Evolutionary conservation across 2,888 invertebrate species (phyloP).

Genomic region (Eudemis profundana): DNA sequence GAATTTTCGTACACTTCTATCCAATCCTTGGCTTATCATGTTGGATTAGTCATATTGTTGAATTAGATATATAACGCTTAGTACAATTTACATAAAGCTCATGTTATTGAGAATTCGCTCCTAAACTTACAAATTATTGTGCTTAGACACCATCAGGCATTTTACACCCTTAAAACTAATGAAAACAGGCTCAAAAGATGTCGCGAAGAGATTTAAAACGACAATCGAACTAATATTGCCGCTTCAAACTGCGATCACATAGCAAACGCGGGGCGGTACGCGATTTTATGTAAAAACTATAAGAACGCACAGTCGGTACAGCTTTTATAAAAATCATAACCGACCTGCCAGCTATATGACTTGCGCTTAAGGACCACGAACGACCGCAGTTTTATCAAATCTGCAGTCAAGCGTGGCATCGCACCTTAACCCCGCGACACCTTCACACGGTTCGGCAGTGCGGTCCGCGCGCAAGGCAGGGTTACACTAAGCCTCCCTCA

Average conservation of each 20-base stretch:
- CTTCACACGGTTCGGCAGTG: constrained; percentile 24
- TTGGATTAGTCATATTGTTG: constrained; percentile 10
- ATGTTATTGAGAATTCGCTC: background rate
- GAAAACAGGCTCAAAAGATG: constrained; percentile 2
- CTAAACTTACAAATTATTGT: background rate
- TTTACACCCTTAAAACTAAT: constrained; percentile 15
- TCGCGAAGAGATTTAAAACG: background rate
- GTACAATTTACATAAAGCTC: background rate
- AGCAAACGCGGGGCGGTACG: background rate
- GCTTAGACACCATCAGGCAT: constrained; percentile 26
- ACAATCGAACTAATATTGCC: background rate
- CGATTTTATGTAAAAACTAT: no score
- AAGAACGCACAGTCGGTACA: no score
- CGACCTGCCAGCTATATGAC: background rate
- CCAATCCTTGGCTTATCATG: no score
- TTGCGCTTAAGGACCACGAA: background rate
- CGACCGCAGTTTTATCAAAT: no score
- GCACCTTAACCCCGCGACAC: constrained; percentile 20
- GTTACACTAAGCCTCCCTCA: constrained; percentile 46
- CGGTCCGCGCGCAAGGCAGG: constrained; percentile 28
- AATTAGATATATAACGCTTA: constrained; percentile 5
- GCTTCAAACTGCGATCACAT: background rate
- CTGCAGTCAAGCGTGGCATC: background rate
- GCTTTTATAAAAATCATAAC: no score
- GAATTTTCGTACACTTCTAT: no score